A percentile compares a stretch with the other conserved stretches of the same genome.
These are phyloP conservation scores for Nyctibius bracteatus DNA, from an alignment of 2,113 vertebrate species.

Conservation along the genomic window DNA sequence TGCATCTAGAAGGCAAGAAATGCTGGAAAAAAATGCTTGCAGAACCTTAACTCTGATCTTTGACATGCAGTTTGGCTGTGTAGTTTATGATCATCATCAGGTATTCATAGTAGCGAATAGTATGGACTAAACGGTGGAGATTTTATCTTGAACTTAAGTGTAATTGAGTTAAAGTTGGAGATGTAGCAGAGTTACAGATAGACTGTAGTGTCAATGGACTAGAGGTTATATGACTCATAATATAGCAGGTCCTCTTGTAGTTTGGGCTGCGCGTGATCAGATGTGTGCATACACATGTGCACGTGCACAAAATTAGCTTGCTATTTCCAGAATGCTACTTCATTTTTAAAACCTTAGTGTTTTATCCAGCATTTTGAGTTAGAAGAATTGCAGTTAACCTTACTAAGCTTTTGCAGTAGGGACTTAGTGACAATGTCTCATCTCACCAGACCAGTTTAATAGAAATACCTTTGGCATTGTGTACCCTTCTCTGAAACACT, in stretches of 20 bases:
- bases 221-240: background rate
- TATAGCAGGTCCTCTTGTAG: background rate
- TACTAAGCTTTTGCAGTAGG: background rate
- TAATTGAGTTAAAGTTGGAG: background rate
- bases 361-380: background rate
- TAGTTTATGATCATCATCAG: background rate
- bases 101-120: background rate
- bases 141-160: background rate
- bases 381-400: background rate
- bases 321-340: background rate
- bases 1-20: background rate
- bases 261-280: background rate
- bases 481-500: background rate
- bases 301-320: background rate
- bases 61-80: background rate
- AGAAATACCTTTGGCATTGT: background rate
- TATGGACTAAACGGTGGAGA: background rate
- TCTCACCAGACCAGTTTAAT: background rate
- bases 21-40: accelerated
- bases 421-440: background rate
- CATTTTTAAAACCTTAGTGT: background rate
- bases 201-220: background rate
- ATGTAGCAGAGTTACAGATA: background rate
- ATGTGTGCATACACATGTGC: background rate
- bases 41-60: background rate